Conservation (phyloP, 2,797 vertebrate genomes). For the Chlorospingus flavigularis region DNA sequence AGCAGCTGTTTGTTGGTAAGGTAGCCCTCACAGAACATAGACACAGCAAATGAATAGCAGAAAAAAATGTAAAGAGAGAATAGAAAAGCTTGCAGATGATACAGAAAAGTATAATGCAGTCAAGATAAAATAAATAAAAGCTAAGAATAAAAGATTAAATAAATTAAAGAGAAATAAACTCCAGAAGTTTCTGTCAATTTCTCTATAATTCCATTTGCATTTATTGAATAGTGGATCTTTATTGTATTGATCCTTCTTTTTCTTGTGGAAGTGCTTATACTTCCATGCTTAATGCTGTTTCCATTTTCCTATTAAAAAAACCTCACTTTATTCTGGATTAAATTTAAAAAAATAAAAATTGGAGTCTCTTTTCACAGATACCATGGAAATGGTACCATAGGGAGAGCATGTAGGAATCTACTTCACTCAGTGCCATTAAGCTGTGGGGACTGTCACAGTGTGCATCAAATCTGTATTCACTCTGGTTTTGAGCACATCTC, state of each 20-base stretch:
- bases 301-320: neutral
- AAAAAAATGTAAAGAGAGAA: neutral
- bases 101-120: neutral
- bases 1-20: neutral
- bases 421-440: rapidly evolving
- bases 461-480: neutral
- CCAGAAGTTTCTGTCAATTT: neutral
- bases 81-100: neutral
- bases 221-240: neutral
- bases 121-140: neutral
- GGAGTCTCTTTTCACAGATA: neutral
- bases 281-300: neutral
- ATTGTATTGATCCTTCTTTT: neutral
- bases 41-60: neutral
- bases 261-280: neutral
- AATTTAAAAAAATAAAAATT: neutral
- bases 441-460: neutral
- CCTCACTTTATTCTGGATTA: neutral
- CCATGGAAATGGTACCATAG: neutral
- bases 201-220: neutral
- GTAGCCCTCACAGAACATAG: neutral
- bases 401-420: rapidly evolving
- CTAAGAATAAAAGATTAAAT: neutral
- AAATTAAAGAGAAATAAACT: neutral
- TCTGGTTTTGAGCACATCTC: neutral